Percentiles rank a stretch among this genome's conserved stretches.
These are phyloP conservation scores for Acrocyrtus sp. DNA, from an alignment of 2,888 invertebrate genomes.

Conservation along the genomic window DNA sequence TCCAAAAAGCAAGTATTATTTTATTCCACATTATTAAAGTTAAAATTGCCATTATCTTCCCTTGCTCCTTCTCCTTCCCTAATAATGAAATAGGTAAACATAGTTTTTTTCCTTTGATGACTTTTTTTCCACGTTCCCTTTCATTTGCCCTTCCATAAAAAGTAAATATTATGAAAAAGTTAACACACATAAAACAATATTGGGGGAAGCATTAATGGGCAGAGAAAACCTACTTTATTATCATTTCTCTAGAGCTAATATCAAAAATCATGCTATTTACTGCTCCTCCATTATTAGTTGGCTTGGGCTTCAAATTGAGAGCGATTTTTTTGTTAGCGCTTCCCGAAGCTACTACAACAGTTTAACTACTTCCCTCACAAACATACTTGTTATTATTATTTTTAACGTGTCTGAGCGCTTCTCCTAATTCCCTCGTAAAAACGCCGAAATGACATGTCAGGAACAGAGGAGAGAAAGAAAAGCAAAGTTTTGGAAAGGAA, in stretches of 20 bases:
- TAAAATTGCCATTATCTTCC: not conserved
- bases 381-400: conserved; percentile 17
- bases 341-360: too few species aligned
- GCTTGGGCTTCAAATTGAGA: too few species aligned
- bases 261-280: too few species aligned
- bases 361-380: not conserved
- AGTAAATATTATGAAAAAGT: conserved; percentile 16
- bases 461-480: not conserved
- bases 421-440: conserved; percentile 50
- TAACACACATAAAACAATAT: conserved; percentile 44
- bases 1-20: too few species aligned
- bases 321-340: too few species aligned
- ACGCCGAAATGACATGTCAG: conserved; percentile 34
- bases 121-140: not conserved
- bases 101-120: not conserved
- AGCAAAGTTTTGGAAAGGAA: not conserved
- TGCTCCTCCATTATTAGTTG: too few species aligned
- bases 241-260: not conserved
- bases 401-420: conserved; percentile 48
- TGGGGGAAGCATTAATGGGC: conserved; percentile 3
- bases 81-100: too few species aligned
- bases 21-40: not conserved
- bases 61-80: too few species aligned
- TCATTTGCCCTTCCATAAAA: not conserved
- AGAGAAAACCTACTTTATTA: not conserved